A percentile compares a stretch with the other conserved stretches of the same genome.
These are phyloP conservation scores for human DNA, from an alignment of 2,113 vertebrate genomes.

Conservation along the genomic window GRCh38 chr17:34807001-34807500, in stretches of 20 bases:
- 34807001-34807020: slow-evolving; percentile 1
- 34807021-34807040: neutral
- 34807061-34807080: neutral
- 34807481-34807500: neutral
- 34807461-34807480: neutral
- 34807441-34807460: slow-evolving; percentile 19
- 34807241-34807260: neutral
- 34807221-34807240: neutral
- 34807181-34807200: neutral
- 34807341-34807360: neutral
- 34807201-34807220: neutral
- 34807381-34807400: neutral
- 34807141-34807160: neutral
- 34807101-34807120: neutral
- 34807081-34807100: neutral
- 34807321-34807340: neutral
- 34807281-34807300: slow-evolving; percentile 52
- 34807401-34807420: slow-evolving; percentile 33
- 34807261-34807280: slow-evolving; percentile 32
- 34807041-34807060: slow-evolving; percentile 24
- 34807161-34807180: neutral
- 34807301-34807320: slow-evolving; percentile 44
- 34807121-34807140: neutral
- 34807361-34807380: neutral
- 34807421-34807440: neutral